phyloP scores from a whole-genome alignment of 2,888 invertebrate species.

The Helicoverpa assulta region DNA sequence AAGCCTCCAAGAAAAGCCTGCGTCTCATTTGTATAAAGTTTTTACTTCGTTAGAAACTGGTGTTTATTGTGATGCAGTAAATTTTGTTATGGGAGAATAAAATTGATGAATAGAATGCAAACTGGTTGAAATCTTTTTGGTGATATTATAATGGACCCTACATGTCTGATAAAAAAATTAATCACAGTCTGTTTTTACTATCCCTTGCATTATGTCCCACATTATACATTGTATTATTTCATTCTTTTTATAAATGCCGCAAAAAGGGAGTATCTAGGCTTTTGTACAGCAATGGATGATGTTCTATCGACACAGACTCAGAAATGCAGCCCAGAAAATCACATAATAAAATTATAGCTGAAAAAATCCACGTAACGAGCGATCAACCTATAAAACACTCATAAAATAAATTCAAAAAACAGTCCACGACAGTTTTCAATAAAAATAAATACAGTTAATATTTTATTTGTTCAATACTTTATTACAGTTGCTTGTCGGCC shows the following conservation, averaged over 20 bases:
- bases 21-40: constrained; percentile 48
- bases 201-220: no score
- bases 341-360: no score
- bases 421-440: constrained; percentile 60
- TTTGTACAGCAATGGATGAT: no score
- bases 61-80: constrained; percentile 4
- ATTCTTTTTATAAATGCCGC: no score
- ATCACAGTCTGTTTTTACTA: no score
- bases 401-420: constrained; percentile 47
- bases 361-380: constrained; percentile 6
- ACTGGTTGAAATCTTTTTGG: no score
- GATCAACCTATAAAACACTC: constrained; percentile 34
- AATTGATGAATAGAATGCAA: background rate
- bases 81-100: background rate
- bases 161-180: no score
- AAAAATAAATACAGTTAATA: constrained; percentile 61
- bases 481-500: constrained; percentile 54
- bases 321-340: no score
- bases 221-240: no score
- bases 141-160: no score
- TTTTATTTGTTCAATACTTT: constrained; percentile 64
- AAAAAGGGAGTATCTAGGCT: no score
- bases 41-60: constrained; percentile 40
- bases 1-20: constrained; percentile 62
- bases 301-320: no score